These are phyloP conservation scores for Lingula anatina DNA, from an alignment of 2,888 invertebrate species.

Conservation along the genomic window DNA sequence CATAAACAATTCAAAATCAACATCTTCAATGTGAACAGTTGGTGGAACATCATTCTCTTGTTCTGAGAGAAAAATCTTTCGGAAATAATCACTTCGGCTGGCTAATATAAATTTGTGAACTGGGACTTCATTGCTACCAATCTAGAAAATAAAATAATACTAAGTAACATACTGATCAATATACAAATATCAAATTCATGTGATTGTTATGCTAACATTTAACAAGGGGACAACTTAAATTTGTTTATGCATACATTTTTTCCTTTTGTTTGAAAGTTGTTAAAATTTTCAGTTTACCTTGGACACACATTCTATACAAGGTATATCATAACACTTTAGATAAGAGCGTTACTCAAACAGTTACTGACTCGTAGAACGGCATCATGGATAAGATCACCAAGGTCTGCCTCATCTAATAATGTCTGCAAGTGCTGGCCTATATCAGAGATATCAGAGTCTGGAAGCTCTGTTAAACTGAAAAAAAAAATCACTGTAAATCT, in stretches of 20 bases:
- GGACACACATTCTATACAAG: too few relatives aligned
- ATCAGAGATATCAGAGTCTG: conserved; percentile 41
- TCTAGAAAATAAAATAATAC: too few relatives aligned
- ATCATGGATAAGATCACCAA: not conserved
- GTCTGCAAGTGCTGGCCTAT: not conserved
- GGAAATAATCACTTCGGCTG: conserved; percentile 62
- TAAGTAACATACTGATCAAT: too few relatives aligned
- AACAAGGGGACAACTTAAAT: too few relatives aligned
- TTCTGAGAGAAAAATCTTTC: conserved; percentile 19
- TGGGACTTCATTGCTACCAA: conserved; percentile 61
- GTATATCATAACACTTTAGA: too few relatives aligned
- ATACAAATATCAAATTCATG: too few relatives aligned
- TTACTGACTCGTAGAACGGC: not conserved
- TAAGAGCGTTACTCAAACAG: too few relatives aligned
- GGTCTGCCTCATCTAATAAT: not conserved
- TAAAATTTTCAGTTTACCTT: too few relatives aligned
- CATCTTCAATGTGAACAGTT: conserved; percentile 56
- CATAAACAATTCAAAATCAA: conserved; percentile 65
- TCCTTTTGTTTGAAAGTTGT: too few relatives aligned
- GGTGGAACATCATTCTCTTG: conserved; percentile 9
- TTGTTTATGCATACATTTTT: too few relatives aligned
- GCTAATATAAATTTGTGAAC: conserved; percentile 72
- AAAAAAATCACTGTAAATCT: not conserved
- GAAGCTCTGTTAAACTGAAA: conserved; percentile 43
- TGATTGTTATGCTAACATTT: too few relatives aligned